Conservation (phyloP, 2,797 vertebrate species). For the Eulemur albifrons region DNA sequence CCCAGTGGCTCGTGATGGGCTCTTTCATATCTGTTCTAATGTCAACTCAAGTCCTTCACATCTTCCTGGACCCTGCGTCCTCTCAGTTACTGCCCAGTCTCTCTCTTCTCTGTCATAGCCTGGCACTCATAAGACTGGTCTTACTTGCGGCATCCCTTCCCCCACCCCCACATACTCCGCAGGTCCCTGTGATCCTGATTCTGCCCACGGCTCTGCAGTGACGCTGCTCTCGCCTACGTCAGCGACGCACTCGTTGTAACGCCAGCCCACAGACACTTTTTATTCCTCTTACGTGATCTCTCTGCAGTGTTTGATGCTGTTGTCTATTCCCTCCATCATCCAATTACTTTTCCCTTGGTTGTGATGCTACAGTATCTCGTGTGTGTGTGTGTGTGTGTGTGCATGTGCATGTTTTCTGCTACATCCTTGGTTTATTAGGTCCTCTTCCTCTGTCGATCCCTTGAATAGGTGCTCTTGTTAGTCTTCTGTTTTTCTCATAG, state of each 20-base stretch:
- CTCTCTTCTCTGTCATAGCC: background rate
- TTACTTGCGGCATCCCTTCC: background rate
- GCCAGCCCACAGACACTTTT: background rate
- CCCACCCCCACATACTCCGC: accelerated
- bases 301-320: background rate
- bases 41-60: background rate
- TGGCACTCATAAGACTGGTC: background rate
- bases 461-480: background rate
- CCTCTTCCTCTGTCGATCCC: background rate
- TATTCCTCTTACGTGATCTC: background rate
- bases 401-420: background rate
- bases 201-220: too few relatives aligned
- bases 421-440: background rate
- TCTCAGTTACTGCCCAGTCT: background rate
- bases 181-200: background rate
- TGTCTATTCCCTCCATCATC: background rate
- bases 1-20: accelerated
- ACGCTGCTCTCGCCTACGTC: background rate
- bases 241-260: background rate
- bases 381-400: background rate
- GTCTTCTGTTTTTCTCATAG: background rate
- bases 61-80: background rate
- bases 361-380: background rate
- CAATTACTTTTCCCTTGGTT: background rate
- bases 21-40: background rate